Conservation (phyloP, 2,113 vertebrate species). For the Engraulis encrasicolus region DNA sequence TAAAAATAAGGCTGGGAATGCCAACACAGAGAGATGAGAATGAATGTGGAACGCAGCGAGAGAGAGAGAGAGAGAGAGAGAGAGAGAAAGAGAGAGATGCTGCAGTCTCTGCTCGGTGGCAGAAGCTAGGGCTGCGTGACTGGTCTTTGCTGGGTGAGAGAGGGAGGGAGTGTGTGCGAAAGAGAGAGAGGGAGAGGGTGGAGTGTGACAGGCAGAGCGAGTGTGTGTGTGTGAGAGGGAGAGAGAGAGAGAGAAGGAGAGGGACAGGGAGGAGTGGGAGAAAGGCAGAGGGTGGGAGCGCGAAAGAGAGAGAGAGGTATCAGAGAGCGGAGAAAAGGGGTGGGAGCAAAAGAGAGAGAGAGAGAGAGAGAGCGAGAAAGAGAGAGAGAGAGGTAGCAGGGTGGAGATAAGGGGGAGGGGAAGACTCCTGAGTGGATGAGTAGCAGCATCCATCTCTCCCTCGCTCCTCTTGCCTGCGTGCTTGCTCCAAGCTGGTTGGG, state of each 20-base stretch:
- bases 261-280: neutral
- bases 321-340: constrained; percentile 50
- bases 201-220: constrained; percentile 32
- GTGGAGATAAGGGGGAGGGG: constrained; percentile 56
- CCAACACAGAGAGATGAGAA: constrained; percentile 26
- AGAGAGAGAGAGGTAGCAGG: neutral
- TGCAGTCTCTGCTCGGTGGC: constrained; percentile 65
- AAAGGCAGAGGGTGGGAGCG: constrained; percentile 29
- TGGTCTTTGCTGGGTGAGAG: constrained; percentile 57
- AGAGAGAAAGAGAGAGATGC: constrained; percentile 63
- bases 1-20: neutral
- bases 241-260: neutral
- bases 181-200: neutral
- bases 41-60: constrained; percentile 40
- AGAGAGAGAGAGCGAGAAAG: neutral
- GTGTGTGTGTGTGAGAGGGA: neutral
- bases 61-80: constrained; percentile 36
- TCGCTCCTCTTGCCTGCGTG: constrained; percentile 59
- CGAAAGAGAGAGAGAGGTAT: constrained; percentile 46
- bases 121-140: constrained; percentile 72
- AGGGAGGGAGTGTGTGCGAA: no score
- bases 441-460: constrained; percentile 62
- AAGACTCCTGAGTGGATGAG: constrained; percentile 68
- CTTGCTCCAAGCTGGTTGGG: constrained; percentile 59
- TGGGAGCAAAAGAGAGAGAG: constrained; percentile 33